Conservation (phyloP, 2,888 invertebrate species). For the Dysmachus trigonus region DNA sequence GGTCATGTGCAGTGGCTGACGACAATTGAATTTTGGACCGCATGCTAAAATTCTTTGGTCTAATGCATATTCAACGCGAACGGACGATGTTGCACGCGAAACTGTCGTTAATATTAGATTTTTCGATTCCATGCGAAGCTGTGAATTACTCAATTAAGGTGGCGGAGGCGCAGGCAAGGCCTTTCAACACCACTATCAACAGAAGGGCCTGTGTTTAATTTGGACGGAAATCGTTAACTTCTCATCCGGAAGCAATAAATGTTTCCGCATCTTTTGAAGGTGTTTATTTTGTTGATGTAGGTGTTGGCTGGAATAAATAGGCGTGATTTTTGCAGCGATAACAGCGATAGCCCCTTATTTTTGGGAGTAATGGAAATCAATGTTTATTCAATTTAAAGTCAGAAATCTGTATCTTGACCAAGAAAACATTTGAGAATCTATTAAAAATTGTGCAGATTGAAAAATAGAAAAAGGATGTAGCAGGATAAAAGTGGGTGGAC, state of each 20-base stretch:
- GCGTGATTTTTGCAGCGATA: not conserved
- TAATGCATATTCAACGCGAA: not conserved
- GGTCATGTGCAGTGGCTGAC: not conserved
- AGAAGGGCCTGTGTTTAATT: not conserved
- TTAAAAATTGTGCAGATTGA: too few species aligned
- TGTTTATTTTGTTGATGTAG: not conserved
- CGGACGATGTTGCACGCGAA: conserved; percentile 35
- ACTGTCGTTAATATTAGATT: conserved; percentile 36
- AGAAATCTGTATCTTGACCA: too few species aligned
- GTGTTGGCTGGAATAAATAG: not conserved
- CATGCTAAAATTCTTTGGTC: not conserved
- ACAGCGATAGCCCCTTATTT: not conserved
- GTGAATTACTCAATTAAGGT: not conserved
- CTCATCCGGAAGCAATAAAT: not conserved
- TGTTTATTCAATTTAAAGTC: not conserved
- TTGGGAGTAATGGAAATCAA: not conserved
- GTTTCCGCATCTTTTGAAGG: not conserved
- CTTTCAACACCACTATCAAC: not conserved
- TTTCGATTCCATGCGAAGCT: conserved; percentile 14
- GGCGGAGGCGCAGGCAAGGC: not conserved
- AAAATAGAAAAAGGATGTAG: too few species aligned
- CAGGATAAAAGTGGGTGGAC: too few species aligned
- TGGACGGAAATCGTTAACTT: not conserved
- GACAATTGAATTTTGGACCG: not conserved
- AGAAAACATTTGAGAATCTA: too few species aligned